Conservation (phyloP, 2,888 invertebrate genomes). For the Strigamia transsilvanica region DNA sequence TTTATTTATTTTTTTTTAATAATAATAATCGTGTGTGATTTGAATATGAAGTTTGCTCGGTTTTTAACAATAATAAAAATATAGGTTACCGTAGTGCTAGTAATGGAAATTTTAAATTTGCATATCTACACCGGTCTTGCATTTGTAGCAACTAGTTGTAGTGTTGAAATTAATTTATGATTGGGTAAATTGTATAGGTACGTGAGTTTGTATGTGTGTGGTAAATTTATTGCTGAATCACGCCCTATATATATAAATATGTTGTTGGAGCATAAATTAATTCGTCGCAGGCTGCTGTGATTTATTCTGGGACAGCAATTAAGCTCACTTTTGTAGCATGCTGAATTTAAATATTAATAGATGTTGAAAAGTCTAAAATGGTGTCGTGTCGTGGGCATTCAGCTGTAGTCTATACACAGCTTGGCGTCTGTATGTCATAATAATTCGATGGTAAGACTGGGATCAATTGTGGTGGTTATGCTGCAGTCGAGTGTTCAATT, state of each 20-base stretch:
- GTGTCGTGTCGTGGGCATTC: too few relatives aligned
- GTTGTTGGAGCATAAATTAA: background rate
- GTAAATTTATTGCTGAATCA: conserved; percentile 21
- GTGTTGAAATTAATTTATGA: background rate
- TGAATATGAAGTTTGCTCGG: background rate
- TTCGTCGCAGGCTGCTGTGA: background rate
- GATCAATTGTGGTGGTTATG: too few relatives aligned
- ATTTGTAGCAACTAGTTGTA: background rate
- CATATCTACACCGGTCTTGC: too few relatives aligned
- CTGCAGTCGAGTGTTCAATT: too few relatives aligned
- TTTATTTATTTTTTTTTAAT: too few relatives aligned
- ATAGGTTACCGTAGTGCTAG: too few relatives aligned
- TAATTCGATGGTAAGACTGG: too few relatives aligned
- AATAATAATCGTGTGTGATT: background rate
- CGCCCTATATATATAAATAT: background rate
- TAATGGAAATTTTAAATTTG: background rate
- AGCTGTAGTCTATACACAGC: too few relatives aligned
- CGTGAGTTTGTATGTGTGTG: background rate
- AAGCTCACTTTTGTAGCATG: background rate
- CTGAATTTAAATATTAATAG: background rate
- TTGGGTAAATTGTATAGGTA: background rate
- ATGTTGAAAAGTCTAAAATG: background rate
- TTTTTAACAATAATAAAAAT: background rate
- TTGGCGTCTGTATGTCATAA: too few relatives aligned
- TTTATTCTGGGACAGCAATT: background rate